A percentile compares a stretch with the other conserved stretches of the same genome.
Evolutionary conservation across 2,888 invertebrate genomes (phyloP).

Genomic region (Oscheius sp.): DNA sequence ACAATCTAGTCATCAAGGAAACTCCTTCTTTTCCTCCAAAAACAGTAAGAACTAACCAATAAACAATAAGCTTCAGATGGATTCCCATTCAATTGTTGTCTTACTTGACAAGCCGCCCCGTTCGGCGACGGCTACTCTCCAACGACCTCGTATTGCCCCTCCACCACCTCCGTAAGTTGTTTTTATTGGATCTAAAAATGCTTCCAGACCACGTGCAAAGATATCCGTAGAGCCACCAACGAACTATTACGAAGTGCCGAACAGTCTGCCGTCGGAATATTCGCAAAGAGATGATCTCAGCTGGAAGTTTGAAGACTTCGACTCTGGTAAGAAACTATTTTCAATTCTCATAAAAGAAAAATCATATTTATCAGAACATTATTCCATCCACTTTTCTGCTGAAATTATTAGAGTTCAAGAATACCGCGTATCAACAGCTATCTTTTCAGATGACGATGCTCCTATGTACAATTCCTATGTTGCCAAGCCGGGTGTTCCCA

Average conservation of each 20-base stretch:
- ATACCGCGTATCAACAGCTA: too few relatives aligned
- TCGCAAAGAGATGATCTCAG: conserved; percentile 32
- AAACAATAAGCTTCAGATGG: background rate
- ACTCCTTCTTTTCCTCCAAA: conserved; percentile 10
- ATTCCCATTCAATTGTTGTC: conserved; percentile 29
- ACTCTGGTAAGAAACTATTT: conserved; percentile 27
- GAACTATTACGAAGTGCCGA: conserved; percentile 29
- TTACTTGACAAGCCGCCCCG: conserved; percentile 44
- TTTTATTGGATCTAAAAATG: background rate
- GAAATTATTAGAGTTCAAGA: too few relatives aligned
- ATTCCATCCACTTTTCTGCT: too few relatives aligned
- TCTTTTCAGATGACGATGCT: conserved; percentile 39
- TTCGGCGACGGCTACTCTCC: conserved; percentile 38
- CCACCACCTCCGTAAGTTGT: conserved; percentile 52
- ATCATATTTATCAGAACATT: too few relatives aligned
- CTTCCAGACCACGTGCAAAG: conserved; percentile 43
- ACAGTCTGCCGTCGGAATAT: background rate
- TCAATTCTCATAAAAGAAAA: background rate
- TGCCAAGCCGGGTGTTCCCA: conserved; percentile 47
- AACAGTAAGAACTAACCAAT: background rate
- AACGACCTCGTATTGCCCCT: conserved; percentile 50
- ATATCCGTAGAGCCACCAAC: conserved; percentile 32
- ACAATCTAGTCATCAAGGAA: background rate
- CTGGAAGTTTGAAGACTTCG: conserved; percentile 39
- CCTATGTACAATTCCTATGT: conserved; percentile 37